Base-by-base conservation (phyloP, 1,140 invertebrate genomes). In the Cylas formicarius region DNA sequence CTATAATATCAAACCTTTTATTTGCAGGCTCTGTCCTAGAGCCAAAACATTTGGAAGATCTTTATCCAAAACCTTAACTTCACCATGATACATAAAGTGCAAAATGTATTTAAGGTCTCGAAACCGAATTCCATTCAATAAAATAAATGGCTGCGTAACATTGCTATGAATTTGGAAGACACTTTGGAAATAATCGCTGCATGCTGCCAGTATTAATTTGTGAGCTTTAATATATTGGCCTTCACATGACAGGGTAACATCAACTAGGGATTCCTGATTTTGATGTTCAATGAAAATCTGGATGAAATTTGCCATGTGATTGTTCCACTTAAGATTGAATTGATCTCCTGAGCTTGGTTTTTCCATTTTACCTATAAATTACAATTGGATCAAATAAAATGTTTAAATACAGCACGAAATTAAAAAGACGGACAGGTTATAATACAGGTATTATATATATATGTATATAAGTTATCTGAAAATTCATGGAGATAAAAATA, bases 171-270 rank as follows among this genome's bases (percentile, higher is more conserved):
- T 44, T 56, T 75, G 68, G 59, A 77, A 77, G 55, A 75, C 32
- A 31, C 20, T 48, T 16, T 48, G 31, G 16, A 48, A 48, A 28
- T 48, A 76, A 10, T 70, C 66, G 45, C 73, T 75, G 46, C 73
- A 76, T 16, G 75, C 74, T n/a, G 73, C 70, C 18, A 78, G 61
- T 26, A 78, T 68, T 50, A 78, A 65, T 59, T 72, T 72, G 53
- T 78, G 75, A 6, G 74, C 74, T 55, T 73, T 74, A 9, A 78
- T 56, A 47, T 66, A 71, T 26, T 68, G 63, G 9, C 72, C 74
- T 48, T 76, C 70, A 58, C 72, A 75, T 21, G 68, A 67, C 23
- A 78, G 52, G 8, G 75, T 76, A n/a, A 77, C 74, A 63, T 78
- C 75, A 11, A 75, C 73, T 20, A 77, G 55, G 40, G 57, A 51